These are phyloP conservation scores for Chamaetylas fuelleborni DNA, from an alignment of 2,113 vertebrate genomes.

Conservation along the genomic window DNA sequence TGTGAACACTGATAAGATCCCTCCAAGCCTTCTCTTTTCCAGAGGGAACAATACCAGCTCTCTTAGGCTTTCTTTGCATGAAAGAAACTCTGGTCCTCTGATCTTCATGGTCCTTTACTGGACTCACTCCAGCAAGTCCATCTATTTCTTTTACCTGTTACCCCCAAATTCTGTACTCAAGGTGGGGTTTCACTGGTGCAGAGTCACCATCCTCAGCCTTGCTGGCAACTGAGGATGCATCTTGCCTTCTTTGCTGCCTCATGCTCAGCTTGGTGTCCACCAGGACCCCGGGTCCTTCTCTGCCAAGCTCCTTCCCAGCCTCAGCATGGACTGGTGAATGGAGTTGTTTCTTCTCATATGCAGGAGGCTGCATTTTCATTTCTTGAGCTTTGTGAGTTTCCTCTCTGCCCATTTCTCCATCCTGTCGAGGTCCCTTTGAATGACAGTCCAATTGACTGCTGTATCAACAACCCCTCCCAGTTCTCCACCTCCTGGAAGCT, in stretches of 20 bases:
- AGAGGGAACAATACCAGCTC: background rate
- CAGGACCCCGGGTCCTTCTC: background rate
- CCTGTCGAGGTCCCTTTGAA: accelerated
- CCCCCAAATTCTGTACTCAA: background rate
- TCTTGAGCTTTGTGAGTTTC: background rate
- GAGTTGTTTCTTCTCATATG: background rate
- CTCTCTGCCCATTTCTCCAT: background rate
- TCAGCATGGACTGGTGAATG: background rate
- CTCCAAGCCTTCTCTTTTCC: background rate
- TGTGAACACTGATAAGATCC: background rate
- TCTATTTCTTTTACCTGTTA: background rate
- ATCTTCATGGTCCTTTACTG: background rate
- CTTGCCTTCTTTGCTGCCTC: background rate
- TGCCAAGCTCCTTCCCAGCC: background rate
- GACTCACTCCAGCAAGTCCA: background rate
- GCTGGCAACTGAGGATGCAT: background rate
- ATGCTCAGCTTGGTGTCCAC: background rate
- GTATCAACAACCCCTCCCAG: background rate
- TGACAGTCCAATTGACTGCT: background rate
- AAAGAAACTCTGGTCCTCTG: background rate
- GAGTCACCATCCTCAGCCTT: background rate
- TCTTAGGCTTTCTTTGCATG: background rate
- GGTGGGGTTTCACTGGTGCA: background rate
- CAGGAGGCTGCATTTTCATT: background rate
- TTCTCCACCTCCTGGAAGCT: background rate